Base-by-base conservation (phyloP, 2,888 invertebrate species). In the Heliconius hortense region DNA sequence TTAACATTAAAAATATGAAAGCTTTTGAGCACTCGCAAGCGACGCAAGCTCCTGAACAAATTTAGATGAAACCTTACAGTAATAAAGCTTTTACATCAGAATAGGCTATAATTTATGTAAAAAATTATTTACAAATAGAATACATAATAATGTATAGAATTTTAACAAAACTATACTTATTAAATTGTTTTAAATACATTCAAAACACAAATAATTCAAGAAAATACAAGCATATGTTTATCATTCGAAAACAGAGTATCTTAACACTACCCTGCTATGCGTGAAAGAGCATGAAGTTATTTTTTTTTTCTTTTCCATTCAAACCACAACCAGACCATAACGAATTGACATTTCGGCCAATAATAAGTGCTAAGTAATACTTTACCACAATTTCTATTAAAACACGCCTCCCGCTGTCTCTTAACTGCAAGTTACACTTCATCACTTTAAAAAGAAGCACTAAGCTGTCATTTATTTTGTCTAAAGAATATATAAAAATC, bases 381-480 rank as follows among this genome's bases (percentile, higher is more conserved):
- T 80, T 83, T 78, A 87, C 86, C 86, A 84, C 84, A 83, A 72
- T 74, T 66, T 81, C 80, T 76, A 66, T 66, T 43, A 82, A 82
- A 74, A 31, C 62, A 59, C 62, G 53, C 82, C 66, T 81, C 89
- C 89, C 83, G 87, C 87, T 85, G 89, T 82, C 84, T 83, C 78
- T 73, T 77, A 80, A 81, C 53, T 62, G 67, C 72, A 64, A 70
- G 53, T 71, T 74, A 39, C 77, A 72, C 71, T 73, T 69, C 82
- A 82, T 81, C 74, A 81, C 79, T 81, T 82, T 82, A 81, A 85
- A 86, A 85, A 82, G 82, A 81, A 84, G 81, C 83, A 85, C 82
- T 84, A 81, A 87, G 82, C 77, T 75, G 78, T 76, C 82, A 86
- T 88, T 85, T 84, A 87, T 86, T 83, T 82, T 82, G 86, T 75